Evolutionary conservation across 2,797 vertebrate genomes (phyloP).

Genomic region (Cyprinodon diabolis): DNA sequence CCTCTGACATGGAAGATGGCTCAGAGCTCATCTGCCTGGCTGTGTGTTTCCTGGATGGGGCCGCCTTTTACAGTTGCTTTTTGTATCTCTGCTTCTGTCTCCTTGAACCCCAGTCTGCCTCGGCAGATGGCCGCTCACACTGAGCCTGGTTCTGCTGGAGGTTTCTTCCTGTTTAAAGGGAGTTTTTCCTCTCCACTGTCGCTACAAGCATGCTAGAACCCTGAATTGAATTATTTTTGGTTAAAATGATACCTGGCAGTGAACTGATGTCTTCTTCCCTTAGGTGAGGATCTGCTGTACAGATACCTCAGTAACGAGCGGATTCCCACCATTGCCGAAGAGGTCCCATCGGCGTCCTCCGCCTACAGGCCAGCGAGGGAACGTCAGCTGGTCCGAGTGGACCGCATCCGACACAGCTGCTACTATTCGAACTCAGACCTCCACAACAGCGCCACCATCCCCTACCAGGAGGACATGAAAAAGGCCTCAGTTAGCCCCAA

Average conservation of each 20-base stretch:
- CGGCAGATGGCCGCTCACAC: too few species aligned
- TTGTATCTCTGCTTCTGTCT: too few species aligned
- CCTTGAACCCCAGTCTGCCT: too few species aligned
- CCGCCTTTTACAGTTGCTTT: too few species aligned
- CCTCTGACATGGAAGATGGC: too few species aligned
- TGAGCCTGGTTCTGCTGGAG: too few species aligned
- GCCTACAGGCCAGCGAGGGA: slow-evolving; percentile 82
- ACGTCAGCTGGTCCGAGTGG: slow-evolving; percentile 84
- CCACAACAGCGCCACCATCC: slow-evolving; percentile 92
- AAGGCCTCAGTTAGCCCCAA: slow-evolving; percentile 75
- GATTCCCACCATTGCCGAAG: slow-evolving; percentile 90
- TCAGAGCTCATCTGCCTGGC: too few species aligned
- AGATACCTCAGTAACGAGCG: slow-evolving; percentile 94
- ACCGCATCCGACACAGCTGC: slow-evolving; percentile 88
- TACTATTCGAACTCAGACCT: slow-evolving; percentile 88
- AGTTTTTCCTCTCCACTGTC: too few species aligned
- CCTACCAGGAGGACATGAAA: slow-evolving; percentile 89
- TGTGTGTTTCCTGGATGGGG: too few species aligned
- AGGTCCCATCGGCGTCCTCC: slow-evolving; percentile 72
- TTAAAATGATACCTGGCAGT: background rate
- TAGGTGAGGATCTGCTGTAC: slow-evolving; percentile 90
- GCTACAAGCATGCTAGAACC: too few species aligned
- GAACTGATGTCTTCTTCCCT: slow-evolving; percentile 2
- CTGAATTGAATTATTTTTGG: too few species aligned
- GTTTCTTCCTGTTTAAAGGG: too few species aligned